Base-by-base conservation (phyloP, 2,113 vertebrate genomes). In the Deroptyus accipitrinus region DNA sequence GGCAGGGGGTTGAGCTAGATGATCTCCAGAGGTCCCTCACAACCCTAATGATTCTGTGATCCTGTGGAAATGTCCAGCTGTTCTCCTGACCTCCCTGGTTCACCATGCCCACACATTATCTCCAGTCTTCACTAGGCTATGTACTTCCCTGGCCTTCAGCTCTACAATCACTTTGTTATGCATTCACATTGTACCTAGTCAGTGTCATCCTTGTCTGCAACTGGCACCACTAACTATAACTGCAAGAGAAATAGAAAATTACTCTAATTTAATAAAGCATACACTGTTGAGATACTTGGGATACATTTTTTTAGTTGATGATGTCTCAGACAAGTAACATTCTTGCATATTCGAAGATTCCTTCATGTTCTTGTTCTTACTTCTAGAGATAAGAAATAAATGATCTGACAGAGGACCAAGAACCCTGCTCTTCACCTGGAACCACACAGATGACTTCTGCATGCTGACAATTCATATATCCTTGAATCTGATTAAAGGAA, bases 261-360 rank as follows among this genome's bases (percentile, higher is more conserved):
- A 61, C 4, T 39, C 11, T 39, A 10, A 23, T 39, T 59, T 80
- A 55, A 83, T 59, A 86, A 91, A 46, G 18, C 73, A 64, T 37
- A 54, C 14, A 51, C 46, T 48, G 5, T 11, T 70, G 41, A 83
- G 12, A 41, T 49, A 49, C 14, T 66, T 61, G 30, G 8, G 25
- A 25, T 48, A 33, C 6, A 1, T 52, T 54, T 86, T 70, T 73
- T 70, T 24, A 87, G 25, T n/a, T n/a, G 4, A 42, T 76, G 17
- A 76, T 14, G 1, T 69, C 35, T 11, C 0, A 0, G 51, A 18
- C 13, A 46, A 37, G 8, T 28, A 88, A 55, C 4, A 10, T 16
- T 13, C 6, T 82, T 51, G 22, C 11, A 48, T 75, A n/a, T 28
- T 31, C 44, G 55, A 81, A 78, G 11, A 42, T 16, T 22, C 4